phyloP scores from a whole-genome alignment of 2,113 vertebrate species.

The Eulemur macaco region DNA sequence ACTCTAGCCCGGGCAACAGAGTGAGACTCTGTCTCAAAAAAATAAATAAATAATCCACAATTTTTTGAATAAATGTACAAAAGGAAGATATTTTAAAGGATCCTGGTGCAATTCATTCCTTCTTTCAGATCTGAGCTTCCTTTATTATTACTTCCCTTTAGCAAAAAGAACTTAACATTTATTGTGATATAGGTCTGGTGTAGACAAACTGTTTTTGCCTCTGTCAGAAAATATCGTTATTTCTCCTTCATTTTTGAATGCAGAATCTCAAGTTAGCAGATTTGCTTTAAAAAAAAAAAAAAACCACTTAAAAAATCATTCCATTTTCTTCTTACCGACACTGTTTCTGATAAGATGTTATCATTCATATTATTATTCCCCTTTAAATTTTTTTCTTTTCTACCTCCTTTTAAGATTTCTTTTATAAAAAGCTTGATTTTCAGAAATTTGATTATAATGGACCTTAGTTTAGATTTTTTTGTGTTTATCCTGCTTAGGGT shows the following conservation, averaged over 20 bases:
- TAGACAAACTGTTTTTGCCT: background rate
- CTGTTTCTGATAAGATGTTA: background rate
- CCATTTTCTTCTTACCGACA: background rate
- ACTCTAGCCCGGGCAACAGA: too few relatives aligned
- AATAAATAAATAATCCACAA: background rate
- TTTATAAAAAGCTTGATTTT: background rate
- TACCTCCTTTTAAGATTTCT: background rate
- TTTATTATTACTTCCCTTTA: background rate
- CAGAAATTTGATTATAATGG: background rate
- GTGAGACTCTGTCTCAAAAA: too few relatives aligned
- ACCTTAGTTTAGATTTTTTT: background rate
- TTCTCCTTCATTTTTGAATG: background rate
- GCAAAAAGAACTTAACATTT: background rate
- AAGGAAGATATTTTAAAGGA: background rate
- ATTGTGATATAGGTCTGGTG: background rate
- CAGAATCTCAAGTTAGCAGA: background rate
- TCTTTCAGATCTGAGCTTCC: background rate
- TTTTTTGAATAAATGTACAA: background rate
- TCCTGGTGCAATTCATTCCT: background rate
- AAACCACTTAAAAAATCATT: background rate
- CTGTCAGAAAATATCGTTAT: background rate
- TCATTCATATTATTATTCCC: background rate
- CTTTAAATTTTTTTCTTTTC: background rate
- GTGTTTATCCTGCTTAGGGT: background rate
- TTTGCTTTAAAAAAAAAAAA: background rate